Evolutionary conservation across 30 jellyfish, hydroid and myxozoan genomes (phyloP).

Genomic region (Morbakka virulenta): DNA sequence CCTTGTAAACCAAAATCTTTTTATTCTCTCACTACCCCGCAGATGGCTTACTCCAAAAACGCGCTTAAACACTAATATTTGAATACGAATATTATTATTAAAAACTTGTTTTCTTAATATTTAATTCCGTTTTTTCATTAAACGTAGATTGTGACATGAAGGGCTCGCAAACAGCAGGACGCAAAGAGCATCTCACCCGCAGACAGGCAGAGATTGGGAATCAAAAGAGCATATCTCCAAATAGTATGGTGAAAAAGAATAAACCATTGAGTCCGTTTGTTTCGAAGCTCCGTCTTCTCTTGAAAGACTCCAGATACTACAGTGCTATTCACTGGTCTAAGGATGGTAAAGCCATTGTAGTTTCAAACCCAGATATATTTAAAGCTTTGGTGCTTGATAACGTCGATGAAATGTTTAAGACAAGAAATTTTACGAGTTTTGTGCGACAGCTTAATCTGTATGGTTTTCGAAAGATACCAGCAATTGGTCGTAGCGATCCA

Average conservation of each 20-base stretch:
- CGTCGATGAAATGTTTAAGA: constrained; percentile 98
- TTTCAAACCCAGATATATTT: constrained; percentile 80
- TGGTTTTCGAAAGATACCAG: constrained; percentile 93
- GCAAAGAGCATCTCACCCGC: no score
- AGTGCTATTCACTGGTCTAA: constrained; percentile 95
- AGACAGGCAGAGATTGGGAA: no score
- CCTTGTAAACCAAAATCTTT: no score
- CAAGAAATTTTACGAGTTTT: constrained; percentile 93
- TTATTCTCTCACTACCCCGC: no score
- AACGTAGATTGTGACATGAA: no score
- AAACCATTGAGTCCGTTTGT: constrained; percentile 97
- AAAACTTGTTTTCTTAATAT: no score
- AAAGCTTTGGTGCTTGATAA: constrained; percentile 82
- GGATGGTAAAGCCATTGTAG: constrained; percentile 88
- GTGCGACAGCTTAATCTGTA: constrained; percentile 93
- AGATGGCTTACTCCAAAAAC: no score
- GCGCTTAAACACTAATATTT: no score
- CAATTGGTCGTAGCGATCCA: constrained; percentile 84
- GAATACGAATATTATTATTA: no score
- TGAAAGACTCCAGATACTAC: constrained; percentile 72
- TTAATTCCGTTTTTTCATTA: no score
- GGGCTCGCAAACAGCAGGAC: no score
- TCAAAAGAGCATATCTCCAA: constrained; percentile 53
- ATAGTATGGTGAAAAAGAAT: constrained; percentile 56
- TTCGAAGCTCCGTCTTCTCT: constrained; percentile 87